Conservation (phyloP, 2,797 vertebrate species). For the Sandelia bainsii region DNA sequence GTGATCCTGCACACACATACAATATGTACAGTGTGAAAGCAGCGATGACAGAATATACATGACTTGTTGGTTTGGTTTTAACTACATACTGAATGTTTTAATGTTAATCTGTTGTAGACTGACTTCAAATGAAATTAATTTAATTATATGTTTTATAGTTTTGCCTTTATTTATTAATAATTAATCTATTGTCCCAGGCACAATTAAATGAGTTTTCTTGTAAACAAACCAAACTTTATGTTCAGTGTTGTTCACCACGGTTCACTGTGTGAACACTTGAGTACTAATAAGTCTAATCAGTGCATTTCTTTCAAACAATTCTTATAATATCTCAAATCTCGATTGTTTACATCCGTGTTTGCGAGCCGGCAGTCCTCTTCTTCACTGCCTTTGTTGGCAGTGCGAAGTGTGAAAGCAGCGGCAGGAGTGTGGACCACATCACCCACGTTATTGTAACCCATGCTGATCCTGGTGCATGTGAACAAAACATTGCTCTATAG, state of each 20-base stretch:
- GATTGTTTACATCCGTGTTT: neutral
- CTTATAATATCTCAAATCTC: neutral
- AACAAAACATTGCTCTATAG: neutral
- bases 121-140: constrained; percentile 1
- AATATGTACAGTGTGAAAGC: neutral
- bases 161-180: neutral
- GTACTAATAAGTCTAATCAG: neutral
- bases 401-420: neutral
- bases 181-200: neutral
- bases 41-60: neutral
- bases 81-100: neutral
- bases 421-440: neutral
- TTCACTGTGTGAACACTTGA: neutral
- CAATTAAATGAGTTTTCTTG: neutral
- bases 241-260: neutral
- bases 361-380: neutral
- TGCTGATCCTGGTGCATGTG: neutral
- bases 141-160: neutral
- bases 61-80: neutral
- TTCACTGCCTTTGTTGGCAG: neutral
- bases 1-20: constrained; percentile 17
- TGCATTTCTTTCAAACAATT: neutral
- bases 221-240: too few relatives aligned
- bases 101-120: neutral
- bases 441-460: neutral